phyloP scores from a whole-genome alignment of 2,888 invertebrate genomes.

The Phorcus lineatus region DNA sequence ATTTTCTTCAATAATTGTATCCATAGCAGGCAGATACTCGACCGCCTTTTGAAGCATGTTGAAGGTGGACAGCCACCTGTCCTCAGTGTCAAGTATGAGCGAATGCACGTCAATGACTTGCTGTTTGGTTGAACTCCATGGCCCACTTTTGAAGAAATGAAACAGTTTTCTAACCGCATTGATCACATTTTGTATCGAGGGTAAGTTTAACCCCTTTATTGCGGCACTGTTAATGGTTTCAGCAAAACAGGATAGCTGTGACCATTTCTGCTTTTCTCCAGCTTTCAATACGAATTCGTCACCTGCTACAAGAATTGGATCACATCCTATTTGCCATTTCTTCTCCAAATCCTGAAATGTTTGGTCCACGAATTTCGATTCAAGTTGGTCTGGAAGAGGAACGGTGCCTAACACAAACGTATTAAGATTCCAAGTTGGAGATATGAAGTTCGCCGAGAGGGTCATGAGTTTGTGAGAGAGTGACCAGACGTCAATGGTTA shows the following conservation, averaged over 20 bases:
- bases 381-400: slow-evolving; percentile 25
- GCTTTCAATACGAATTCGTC: slow-evolving; percentile 14
- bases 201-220: slow-evolving; percentile 23
- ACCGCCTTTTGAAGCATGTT: slow-evolving; percentile 32
- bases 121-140: slow-evolving; percentile 28
- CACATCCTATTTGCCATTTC: slow-evolving; percentile 26
- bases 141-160: slow-evolving; percentile 19
- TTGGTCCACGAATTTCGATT: background rate
- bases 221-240: slow-evolving; percentile 34
- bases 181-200: slow-evolving; percentile 5
- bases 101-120: slow-evolving; percentile 28
- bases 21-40: slow-evolving; percentile 30
- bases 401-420: slow-evolving; percentile 35
- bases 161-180: slow-evolving; percentile 30
- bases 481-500: slow-evolving; percentile 45
- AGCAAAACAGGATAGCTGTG: slow-evolving; percentile 32
- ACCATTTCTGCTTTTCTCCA: slow-evolving; percentile 2
- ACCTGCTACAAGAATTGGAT: slow-evolving; percentile 29
- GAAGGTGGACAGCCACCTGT: slow-evolving; percentile 27
- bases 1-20: slow-evolving; percentile 25
- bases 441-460: slow-evolving; percentile 35
- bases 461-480: slow-evolving; percentile 34
- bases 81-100: slow-evolving; percentile 24
- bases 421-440: slow-evolving; percentile 33
- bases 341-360: background rate